Evolutionary conservation across 1,140 invertebrate species (phyloP).

Genomic region (Aphidius ervi): DNA sequence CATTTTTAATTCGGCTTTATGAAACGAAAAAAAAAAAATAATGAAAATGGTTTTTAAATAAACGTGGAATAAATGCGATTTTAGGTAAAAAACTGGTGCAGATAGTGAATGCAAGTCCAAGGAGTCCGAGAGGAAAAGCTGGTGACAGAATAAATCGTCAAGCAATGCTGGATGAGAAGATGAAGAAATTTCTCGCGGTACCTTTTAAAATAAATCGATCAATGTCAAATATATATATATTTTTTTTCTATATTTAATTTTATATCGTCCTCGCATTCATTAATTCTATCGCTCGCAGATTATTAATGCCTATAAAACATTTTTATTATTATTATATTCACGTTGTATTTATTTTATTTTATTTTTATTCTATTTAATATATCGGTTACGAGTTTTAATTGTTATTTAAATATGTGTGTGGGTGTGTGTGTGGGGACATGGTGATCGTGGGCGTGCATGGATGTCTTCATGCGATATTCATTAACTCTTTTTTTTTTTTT

Average conservation of each 20-base stretch:
- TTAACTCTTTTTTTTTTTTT: no score
- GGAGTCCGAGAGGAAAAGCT: slow-evolving; percentile 55
- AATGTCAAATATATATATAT: slow-evolving; percentile 21
- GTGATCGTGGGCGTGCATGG: slow-evolving; percentile 41
- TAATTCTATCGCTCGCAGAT: slow-evolving; percentile 2
- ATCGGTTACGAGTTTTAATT: no score
- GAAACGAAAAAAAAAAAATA: no score
- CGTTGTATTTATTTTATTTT: not conserved
- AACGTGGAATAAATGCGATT: slow-evolving; percentile 29
- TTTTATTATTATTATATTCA: not conserved
- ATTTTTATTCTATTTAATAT: not conserved
- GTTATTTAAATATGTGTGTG: no score
- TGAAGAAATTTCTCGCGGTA: slow-evolving; percentile 91
- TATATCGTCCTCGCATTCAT: slow-evolving; percentile 21
- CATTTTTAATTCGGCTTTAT: no score
- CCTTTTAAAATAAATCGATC: slow-evolving; percentile 30
- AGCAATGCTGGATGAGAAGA: slow-evolving; percentile 87
- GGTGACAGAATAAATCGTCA: slow-evolving; percentile 69
- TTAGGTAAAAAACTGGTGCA: slow-evolving; percentile 46
- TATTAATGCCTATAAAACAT: slow-evolving; percentile 3
- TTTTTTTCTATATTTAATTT: slow-evolving; percentile 24
- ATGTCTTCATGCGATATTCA: slow-evolving; percentile 37
- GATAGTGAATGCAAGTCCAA: slow-evolving; percentile 33
- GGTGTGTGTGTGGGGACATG: slow-evolving; percentile 28
- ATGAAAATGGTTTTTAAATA: no score